Percentiles rank a stretch among this genome's conserved stretches.
phyloP scores from a whole-genome alignment of 2,113 vertebrate species.

The Fregata magnificens region DNA sequence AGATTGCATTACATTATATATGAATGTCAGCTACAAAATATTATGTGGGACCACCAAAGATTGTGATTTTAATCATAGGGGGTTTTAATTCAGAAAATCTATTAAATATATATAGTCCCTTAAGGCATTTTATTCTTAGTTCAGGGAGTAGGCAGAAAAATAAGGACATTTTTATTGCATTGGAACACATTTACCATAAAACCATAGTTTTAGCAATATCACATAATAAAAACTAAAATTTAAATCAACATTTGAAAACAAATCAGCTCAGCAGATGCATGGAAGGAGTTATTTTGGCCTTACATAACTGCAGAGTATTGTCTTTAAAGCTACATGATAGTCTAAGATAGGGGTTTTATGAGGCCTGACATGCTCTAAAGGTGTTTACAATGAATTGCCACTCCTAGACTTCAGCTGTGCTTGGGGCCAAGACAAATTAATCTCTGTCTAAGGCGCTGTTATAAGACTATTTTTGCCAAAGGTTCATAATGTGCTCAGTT shows the following conservation, averaged over 20 bases:
- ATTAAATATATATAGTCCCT: conserved; percentile 15
- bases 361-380: neutral
- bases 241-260: conserved; percentile 27
- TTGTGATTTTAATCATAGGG: neutral
- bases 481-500: neutral
- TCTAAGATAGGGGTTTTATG: neutral
- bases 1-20: neutral
- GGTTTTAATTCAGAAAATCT: conserved; percentile 40
- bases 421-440: neutral
- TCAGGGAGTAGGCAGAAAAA: conserved; percentile 42
- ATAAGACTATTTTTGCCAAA: neutral
- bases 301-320: neutral
- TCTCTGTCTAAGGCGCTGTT: neutral
- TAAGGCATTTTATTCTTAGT: conserved; percentile 47
- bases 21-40: neutral
- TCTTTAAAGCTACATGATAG: neutral
- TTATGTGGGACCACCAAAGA: conserved; percentile 25
- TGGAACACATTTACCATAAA: conserved; percentile 56
- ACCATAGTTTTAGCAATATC: conserved; percentile 36
- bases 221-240: conserved; percentile 58
- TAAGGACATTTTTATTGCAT: conserved; percentile 55
- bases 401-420: neutral
- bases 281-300: neutral
- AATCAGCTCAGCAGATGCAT: neutral
- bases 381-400: neutral